These are phyloP conservation scores for Pituophis catenifer DNA, from an alignment of 2,113 vertebrate genomes.

Conservation along the genomic window DNA sequence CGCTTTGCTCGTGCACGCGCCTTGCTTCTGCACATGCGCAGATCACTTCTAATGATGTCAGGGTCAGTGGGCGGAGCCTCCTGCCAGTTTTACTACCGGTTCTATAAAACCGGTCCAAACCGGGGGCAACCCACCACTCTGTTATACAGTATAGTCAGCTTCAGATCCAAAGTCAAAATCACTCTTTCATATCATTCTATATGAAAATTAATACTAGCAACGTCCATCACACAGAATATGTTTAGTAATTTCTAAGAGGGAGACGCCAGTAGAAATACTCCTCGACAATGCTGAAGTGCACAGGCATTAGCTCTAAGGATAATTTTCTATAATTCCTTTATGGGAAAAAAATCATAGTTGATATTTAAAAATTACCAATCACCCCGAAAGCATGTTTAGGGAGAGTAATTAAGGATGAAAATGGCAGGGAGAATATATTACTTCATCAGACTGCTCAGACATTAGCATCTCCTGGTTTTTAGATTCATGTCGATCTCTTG, in stretches of 20 bases:
- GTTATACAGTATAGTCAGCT: background rate
- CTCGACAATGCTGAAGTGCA: background rate
- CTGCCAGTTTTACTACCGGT: too few relatives aligned
- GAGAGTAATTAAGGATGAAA: background rate
- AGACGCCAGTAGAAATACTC: background rate
- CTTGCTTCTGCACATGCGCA: too few relatives aligned
- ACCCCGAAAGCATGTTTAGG: background rate
- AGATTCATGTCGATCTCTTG: conserved; percentile 7
- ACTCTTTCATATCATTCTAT: background rate
- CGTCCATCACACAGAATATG: background rate
- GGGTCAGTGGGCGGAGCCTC: too few relatives aligned
- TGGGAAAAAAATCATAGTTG: background rate
- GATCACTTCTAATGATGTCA: too few relatives aligned
- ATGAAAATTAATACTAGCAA: background rate
- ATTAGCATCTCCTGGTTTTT: background rate
- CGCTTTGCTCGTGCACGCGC: too few relatives aligned
- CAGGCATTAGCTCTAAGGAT: background rate
- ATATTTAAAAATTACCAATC: conserved; percentile 1
- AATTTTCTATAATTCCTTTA: background rate
- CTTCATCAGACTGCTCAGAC: background rate
- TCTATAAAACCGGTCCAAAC: too few relatives aligned
- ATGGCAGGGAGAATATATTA: conserved; percentile 9
- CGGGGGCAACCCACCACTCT: too few relatives aligned
- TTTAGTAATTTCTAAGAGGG: background rate
- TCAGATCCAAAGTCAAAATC: background rate